Conservation (phyloP, 1,140 invertebrate genomes). For the Drosophila burlai region DNA sequence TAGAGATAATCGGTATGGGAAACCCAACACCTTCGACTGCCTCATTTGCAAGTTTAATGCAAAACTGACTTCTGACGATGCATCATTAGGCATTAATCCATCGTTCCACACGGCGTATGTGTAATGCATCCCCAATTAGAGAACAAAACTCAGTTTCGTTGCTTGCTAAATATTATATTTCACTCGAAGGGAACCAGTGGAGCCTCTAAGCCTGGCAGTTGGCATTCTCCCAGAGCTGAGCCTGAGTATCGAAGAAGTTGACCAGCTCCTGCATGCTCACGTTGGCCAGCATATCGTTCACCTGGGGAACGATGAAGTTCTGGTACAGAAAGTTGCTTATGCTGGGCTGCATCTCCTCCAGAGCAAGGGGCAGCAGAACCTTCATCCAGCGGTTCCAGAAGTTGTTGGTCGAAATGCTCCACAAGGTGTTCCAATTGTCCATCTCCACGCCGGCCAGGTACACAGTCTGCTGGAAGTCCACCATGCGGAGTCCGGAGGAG, state of each 20-base stretch:
- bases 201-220: slow-evolving; percentile 2
- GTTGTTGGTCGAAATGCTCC: slow-evolving; percentile 59
- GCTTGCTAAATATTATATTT: slow-evolving; percentile 10
- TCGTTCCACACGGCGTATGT: neutral
- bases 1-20: neutral
- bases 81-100: neutral
- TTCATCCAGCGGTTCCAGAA: slow-evolving; percentile 39
- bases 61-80: neutral
- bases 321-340: slow-evolving; percentile 26
- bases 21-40: neutral
- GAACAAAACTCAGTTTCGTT: neutral
- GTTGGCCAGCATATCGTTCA: slow-evolving; percentile 42
- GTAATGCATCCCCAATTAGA: slow-evolving; percentile 8
- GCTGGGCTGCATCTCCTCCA: slow-evolving; percentile 48
- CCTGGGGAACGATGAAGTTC: slow-evolving; percentile 30
- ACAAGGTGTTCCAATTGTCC: slow-evolving; percentile 66
- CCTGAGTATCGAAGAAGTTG: slow-evolving; percentile 6
- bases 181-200: neutral
- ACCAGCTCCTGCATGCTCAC: slow-evolving; percentile 53
- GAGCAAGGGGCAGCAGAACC: slow-evolving; percentile 16
- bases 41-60: neutral
- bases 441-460: slow-evolving; percentile 48
- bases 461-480: slow-evolving; percentile 49
- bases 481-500: slow-evolving; percentile 44
- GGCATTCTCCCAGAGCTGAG: slow-evolving; percentile 12